These are phyloP conservation scores for Galaxea fascicularis DNA, from an alignment of 92 coral and sea anemone species.

Conservation along the genomic window DNA sequence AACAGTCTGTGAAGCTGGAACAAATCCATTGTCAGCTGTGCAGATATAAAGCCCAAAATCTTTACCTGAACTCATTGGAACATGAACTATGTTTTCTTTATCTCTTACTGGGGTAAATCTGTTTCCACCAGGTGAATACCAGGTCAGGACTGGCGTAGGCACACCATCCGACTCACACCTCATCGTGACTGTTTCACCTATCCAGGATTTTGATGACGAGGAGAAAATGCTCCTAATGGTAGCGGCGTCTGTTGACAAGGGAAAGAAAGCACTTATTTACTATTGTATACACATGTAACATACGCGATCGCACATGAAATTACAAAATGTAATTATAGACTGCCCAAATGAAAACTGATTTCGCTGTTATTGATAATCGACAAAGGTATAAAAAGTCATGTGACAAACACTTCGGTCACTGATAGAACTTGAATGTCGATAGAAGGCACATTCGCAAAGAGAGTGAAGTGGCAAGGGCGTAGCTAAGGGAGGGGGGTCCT, in stretches of 20 bases:
- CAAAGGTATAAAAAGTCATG: no score
- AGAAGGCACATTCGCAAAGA: no score
- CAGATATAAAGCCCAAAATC: constrained; percentile 34
- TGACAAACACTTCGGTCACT: no score
- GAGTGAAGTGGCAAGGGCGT: no score
- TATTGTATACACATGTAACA: no score
- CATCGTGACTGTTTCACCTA: constrained; percentile 17
- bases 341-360: no score
- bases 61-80: background rate
- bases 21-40: background rate
- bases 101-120: background rate
- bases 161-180: constrained; percentile 20
- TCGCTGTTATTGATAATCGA: no score
- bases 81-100: background rate
- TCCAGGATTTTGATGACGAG: constrained; percentile 1
- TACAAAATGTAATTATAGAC: no score
- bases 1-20: background rate
- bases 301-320: no score
- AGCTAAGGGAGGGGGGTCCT: no score
- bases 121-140: background rate
- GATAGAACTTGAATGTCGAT: no score
- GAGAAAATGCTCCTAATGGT: background rate
- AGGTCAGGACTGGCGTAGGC: constrained; percentile 17
- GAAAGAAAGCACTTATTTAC: no score
- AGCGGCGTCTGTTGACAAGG: constrained; percentile 12